phyloP scores from a whole-genome alignment of 2,888 invertebrate genomes.

The Epistrophe eligans region DNA sequence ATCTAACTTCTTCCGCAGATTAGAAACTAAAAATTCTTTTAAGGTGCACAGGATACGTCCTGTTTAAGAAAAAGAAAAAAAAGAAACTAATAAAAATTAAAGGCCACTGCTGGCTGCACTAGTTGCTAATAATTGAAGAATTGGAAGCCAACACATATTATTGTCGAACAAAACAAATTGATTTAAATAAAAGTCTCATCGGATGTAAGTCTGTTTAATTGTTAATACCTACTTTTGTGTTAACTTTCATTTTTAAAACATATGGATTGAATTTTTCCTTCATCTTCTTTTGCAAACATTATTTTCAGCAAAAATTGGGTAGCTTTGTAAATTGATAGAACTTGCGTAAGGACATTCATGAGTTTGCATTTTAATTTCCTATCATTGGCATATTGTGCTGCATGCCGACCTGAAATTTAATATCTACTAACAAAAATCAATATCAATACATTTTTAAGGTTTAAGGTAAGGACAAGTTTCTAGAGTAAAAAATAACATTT shows the following conservation, averaged over 20 bases:
- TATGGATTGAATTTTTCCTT: slow-evolving; percentile 33
- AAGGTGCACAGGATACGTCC: slow-evolving; percentile 17
- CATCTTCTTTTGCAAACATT: slow-evolving; percentile 6
- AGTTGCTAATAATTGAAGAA: slow-evolving; percentile 49
- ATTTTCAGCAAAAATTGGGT: slow-evolving; percentile 21
- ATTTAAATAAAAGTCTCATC: not conserved
- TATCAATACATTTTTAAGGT: slow-evolving; percentile 47
- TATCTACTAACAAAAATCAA: slow-evolving; percentile 34
- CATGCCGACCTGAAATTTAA: slow-evolving; percentile 31
- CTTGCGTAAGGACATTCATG: slow-evolving; percentile 46
- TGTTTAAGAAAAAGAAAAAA: not conserved
- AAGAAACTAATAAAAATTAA: slow-evolving; percentile 6
- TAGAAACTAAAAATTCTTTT: slow-evolving; percentile 14
- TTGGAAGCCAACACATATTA: not conserved
- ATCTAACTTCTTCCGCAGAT: slow-evolving; percentile 55
- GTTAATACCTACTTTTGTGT: slow-evolving; percentile 5
- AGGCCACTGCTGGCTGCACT: slow-evolving; percentile 26
- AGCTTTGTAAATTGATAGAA: slow-evolving; percentile 1
- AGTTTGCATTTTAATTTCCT: not conserved
- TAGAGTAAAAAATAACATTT: not conserved
- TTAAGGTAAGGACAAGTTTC: slow-evolving; percentile 55
- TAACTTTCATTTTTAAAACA: too few relatives aligned
- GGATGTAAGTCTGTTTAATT: slow-evolving; percentile 44
- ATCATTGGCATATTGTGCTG: slow-evolving; percentile 26
- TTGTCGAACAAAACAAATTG: not conserved